Conservation (phyloP, 2,888 invertebrate species). For the Torymus aiolomorphi region DNA sequence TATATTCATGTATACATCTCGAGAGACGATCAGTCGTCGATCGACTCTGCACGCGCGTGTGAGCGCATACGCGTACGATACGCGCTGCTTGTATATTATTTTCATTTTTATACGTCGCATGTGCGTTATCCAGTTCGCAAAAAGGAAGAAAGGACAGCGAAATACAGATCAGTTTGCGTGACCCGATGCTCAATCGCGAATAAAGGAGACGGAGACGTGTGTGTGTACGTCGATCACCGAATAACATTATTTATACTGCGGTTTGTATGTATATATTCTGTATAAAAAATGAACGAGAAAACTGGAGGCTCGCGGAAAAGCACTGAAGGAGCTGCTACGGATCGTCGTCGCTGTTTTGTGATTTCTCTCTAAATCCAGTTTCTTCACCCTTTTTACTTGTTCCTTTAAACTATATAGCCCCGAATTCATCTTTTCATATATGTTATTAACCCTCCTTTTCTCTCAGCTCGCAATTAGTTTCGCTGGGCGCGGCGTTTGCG, state of each 20-base stretch:
- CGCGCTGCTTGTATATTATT: not conserved
- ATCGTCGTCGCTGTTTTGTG: conserved; percentile 33
- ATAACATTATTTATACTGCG: conserved; percentile 34
- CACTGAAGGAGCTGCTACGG: conserved; percentile 46
- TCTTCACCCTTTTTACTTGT: not conserved
- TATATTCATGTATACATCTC: conserved; percentile 28
- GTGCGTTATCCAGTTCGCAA: conserved; percentile 42
- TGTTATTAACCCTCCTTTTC: conserved; percentile 17
- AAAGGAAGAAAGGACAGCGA: conserved; percentile 20
- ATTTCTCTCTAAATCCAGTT: not conserved
- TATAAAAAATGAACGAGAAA: conserved; percentile 38
- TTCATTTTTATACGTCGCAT: conserved; percentile 20
- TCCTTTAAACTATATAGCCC: conserved; percentile 28
- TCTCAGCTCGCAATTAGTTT: conserved; percentile 16
- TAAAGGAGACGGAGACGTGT: conserved; percentile 6
- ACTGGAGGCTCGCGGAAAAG: conserved; percentile 56
- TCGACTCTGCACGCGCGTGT: not conserved
- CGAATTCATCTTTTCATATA: conserved; percentile 18
- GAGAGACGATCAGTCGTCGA: conserved; percentile 1
- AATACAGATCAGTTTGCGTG: conserved; percentile 5
- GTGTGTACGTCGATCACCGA: not conserved
- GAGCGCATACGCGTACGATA: no score
- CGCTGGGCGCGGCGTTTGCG: conserved; percentile 20
- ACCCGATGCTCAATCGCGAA: not conserved
- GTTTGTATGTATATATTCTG: conserved; percentile 14